Evolutionary conservation across 2,797 vertebrate genomes (phyloP).

Genomic region (Schizopygopsis malacanthus): DNA sequence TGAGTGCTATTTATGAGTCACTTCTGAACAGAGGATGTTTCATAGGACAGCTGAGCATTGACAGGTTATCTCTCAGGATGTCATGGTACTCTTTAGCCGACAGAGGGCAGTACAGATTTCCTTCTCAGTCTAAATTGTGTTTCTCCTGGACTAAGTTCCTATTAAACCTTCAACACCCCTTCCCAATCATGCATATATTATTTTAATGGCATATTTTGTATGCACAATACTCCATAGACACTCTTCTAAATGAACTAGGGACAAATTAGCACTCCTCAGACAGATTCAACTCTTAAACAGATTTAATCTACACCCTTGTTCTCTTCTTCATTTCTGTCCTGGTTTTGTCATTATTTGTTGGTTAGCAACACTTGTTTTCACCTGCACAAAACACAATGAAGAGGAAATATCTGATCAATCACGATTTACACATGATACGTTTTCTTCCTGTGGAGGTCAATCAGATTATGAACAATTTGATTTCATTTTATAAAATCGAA

Average conservation of each 20-base stretch:
- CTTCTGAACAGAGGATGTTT: not conserved
- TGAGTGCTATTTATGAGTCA: not conserved
- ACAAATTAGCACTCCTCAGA: not conserved
- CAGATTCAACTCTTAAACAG: not conserved
- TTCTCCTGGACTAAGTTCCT: not conserved
- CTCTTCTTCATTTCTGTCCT: not conserved
- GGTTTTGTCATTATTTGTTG: not conserved
- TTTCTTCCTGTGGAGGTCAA: not conserved
- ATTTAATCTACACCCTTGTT: not conserved
- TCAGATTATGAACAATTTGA: not conserved
- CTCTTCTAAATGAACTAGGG: not conserved
- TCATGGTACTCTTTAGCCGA: slow-evolving; percentile 39
- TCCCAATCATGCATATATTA: not conserved
- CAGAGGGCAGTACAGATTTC: slow-evolving; percentile 56
- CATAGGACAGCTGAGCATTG: not conserved
- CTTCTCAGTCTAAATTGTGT: slow-evolving; percentile 7
- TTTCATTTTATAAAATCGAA: not conserved
- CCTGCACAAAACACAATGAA: not conserved
- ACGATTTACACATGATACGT: not conserved
- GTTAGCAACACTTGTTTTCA: not conserved
- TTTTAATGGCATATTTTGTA: not conserved
- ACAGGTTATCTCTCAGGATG: not conserved
- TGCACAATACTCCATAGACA: not conserved
- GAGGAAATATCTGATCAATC: not conserved
- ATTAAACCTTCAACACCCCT: not conserved